A percentile compares a stretch with the other conserved stretches of the same genome.
Evolutionary conservation across 2,888 invertebrate species (phyloP).

Genomic region (Antheraea assamensis): DNA sequence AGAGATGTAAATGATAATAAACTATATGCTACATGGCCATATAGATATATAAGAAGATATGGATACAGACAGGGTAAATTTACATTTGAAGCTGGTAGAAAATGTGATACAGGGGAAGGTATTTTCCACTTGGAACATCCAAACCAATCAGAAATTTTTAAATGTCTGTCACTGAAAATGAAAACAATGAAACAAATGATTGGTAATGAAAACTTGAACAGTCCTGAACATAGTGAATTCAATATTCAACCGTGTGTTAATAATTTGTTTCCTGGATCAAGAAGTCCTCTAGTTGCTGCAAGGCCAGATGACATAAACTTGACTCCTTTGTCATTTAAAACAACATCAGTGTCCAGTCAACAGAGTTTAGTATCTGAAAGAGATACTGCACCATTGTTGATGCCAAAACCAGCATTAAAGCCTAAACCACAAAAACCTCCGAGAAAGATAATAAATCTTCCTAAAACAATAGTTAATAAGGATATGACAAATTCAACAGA

Average conservation of each 20-base stretch:
- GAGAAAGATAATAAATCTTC: conserved; percentile 78
- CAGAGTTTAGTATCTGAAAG: conserved; percentile 64
- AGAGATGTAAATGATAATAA: conserved; percentile 85
- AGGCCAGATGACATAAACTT: conserved; percentile 76
- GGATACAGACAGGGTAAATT: conserved; percentile 94
- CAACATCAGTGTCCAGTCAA: conserved; percentile 69
- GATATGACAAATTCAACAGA: conserved; percentile 65
- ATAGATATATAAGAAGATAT: conserved; percentile 91
- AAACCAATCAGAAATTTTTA: conserved; percentile 91
- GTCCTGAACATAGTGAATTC: conserved; percentile 86
- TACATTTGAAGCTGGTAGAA: conserved; percentile 93
- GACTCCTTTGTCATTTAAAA: conserved; percentile 73
- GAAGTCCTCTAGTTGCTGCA: conserved; percentile 89
- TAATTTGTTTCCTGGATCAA: conserved; percentile 89
- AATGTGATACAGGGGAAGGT: conserved; percentile 93
- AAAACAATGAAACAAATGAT: conserved; percentile 93
- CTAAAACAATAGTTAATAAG: conserved; percentile 62
- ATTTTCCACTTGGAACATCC: conserved; percentile 90
- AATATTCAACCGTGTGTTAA: conserved; percentile 88
- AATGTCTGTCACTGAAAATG: conserved; percentile 92
- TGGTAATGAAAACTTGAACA: conserved; percentile 85
- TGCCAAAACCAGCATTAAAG: conserved; percentile 82
- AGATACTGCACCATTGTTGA: conserved; percentile 70
- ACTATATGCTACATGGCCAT: conserved; percentile 90
- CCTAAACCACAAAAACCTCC: conserved; percentile 85